Conservation (phyloP, 2,797 vertebrate genomes). For the Pipistrellus pipistrellus region DNA sequence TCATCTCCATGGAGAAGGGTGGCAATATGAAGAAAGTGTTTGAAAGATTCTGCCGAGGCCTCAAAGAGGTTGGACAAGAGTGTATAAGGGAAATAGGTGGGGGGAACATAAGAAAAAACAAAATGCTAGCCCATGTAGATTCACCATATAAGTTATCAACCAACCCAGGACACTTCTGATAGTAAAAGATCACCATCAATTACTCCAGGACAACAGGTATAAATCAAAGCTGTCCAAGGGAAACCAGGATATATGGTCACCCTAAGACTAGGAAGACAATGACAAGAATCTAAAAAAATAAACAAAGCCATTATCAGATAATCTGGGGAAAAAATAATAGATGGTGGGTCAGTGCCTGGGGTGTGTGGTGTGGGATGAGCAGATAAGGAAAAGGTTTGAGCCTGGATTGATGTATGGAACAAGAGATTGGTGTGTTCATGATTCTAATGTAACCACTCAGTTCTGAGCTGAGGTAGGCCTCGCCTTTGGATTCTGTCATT, state of each 20-base stretch:
- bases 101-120: constrained; percentile 61
- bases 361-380: not conserved
- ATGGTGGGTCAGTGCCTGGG: not conserved
- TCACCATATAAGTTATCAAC: not conserved
- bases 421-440: not conserved
- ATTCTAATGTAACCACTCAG: not conserved
- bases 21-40: constrained; percentile 99
- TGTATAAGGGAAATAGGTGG: constrained; percentile 21
- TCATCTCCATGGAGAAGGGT: constrained; percentile 99
- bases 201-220: not conserved
- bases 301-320: constrained; percentile 21
- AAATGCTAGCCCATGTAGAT: constrained; percentile 12
- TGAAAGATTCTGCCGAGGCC: constrained; percentile 96
- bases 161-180: not conserved
- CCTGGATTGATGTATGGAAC: not conserved
- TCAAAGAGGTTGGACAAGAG: constrained; percentile 92
- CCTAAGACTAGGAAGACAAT: constrained; percentile 18
- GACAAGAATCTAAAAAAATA: constrained; percentile 13
- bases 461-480: constrained; percentile 38
- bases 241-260: constrained; percentile 42
- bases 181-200: constrained; percentile 23
- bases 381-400: not conserved
- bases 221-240: constrained; percentile 34
- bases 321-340: constrained; percentile 11
- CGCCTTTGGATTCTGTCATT: constrained; percentile 29